phyloP scores from a whole-genome alignment of 1,140 invertebrate species.

The Drosophila orena region DNA sequence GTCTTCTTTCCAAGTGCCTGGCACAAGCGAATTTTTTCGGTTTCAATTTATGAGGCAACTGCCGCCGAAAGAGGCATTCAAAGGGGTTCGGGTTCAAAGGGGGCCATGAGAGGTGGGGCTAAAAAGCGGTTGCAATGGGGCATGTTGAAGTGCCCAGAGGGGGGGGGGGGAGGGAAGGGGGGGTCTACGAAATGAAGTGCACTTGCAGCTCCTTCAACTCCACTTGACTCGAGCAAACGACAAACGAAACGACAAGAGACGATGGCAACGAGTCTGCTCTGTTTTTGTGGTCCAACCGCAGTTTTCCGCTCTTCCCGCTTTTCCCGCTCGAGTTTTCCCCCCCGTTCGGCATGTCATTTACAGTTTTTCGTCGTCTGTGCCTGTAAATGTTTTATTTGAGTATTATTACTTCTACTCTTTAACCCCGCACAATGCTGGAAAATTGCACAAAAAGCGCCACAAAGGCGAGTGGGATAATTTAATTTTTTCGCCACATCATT shows the following conservation, averaged over 20 bases:
- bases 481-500: constrained; percentile 8
- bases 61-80: constrained; percentile 15
- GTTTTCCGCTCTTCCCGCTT: constrained; percentile 3
- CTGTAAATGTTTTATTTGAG: constrained; percentile 82
- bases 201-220: constrained; percentile 60
- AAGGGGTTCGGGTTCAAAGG: constrained; percentile 17
- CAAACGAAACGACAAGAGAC: constrained; percentile 53
- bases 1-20: constrained; percentile 42
- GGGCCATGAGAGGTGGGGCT: neutral
- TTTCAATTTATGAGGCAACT: constrained; percentile 76
- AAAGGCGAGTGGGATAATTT: neutral
- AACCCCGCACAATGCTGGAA: constrained; percentile 44
- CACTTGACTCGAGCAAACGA: constrained; percentile 58
- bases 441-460: constrained; percentile 25
- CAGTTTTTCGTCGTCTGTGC: constrained; percentile 77
- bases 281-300: constrained; percentile 55
- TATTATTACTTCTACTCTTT: constrained; percentile 81
- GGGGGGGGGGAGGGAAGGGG: constrained; percentile 4
- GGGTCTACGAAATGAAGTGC: constrained; percentile 68
- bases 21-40: constrained; percentile 63
- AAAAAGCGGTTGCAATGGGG: neutral
- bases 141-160: constrained; percentile 6
- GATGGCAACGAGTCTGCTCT: constrained; percentile 54
- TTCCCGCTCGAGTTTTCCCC: constrained; percentile 8
- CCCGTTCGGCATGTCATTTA: constrained; percentile 66